Evolutionary conservation across 2,113 vertebrate species (phyloP), one percentile per base, ranked within the genome.

Genomic region (Ploceus nigricollis): DNA sequence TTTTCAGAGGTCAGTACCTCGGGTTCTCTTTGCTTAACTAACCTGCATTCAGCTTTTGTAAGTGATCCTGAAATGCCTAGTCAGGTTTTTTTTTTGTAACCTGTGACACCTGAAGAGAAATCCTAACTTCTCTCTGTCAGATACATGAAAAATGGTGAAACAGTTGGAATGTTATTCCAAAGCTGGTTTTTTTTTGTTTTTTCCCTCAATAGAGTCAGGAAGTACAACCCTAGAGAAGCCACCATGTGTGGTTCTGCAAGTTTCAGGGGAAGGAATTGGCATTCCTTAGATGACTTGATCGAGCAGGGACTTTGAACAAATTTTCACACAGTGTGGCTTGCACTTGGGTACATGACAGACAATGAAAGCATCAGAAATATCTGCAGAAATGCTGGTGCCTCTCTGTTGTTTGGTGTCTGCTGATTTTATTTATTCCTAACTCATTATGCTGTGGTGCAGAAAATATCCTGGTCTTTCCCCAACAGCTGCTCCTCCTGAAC

Each of bases 51-150:
- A 97, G 75, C 84, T 96, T 73, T 89, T 89, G 37, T 91, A 97
- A 93, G 92, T 96, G 83, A 54, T 53, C 92, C 89, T 96, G 88
- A 96, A 97, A 95, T 97, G 92, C 94, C 92, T 96, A 66, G 44
- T 95, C 35, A 27, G 39, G 13, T 44, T 21, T 44, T 24, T 54
- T 84, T 91, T 86, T 75, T 5, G 1, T 76, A 68, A 91, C 48
- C 28, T 44, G 3, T 70, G 50, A n/a, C 58, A 61, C 18, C 21
- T 57, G 10, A 86, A 82, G 27, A 89, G n/a, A 80, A 61, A 72
- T 39, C 17, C 50, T 66, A 48, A 81, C 47, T 57, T 88, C 15
- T 50, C 35, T 56, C 12, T 8, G 5, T 83, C 58, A 63, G 24
- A 50, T 33, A 37, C 31, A 35, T 79, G 35, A 77, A 80, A 88